Conservation (phyloP, 1,140 invertebrate genomes). For the Cydia fagiglandana region DNA sequence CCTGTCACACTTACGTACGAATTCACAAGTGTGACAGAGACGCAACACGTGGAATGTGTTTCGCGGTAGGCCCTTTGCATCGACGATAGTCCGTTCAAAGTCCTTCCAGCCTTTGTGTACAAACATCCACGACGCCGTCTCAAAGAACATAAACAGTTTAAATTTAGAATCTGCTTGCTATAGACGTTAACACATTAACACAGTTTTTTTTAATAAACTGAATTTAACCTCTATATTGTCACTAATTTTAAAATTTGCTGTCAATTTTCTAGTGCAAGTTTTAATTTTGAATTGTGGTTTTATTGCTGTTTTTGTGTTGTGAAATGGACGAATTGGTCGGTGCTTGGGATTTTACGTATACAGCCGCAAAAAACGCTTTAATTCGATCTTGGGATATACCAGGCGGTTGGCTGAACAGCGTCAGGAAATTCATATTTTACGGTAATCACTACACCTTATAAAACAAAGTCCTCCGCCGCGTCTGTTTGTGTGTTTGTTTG, state of each 20-base stretch:
- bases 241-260: neutral
- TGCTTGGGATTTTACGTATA: conserved; percentile 55
- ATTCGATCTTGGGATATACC: conserved; percentile 59
- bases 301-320: conserved; percentile 27
- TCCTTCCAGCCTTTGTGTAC: conserved; percentile 1
- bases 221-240: neutral
- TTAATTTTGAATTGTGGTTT: neutral
- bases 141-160: conserved; percentile 18
- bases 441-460: conserved; percentile 38
- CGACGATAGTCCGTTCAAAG: neutral
- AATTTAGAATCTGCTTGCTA: neutral
- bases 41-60: too few species aligned
- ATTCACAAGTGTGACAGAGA: too few species aligned
- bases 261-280: neutral
- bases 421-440: conserved; percentile 41
- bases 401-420: conserved; percentile 54
- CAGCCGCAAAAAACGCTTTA: conserved; percentile 52
- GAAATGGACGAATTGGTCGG: conserved; percentile 59
- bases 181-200: neutral
- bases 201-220: neutral
- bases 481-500: too few species aligned
- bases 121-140: neutral
- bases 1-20: too few species aligned
- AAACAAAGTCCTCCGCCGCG: too few species aligned
- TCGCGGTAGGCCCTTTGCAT: too few species aligned